These are phyloP conservation scores for Xestia rhomboidea DNA, from an alignment of 2,888 invertebrate genomes.

Conservation along the genomic window DNA sequence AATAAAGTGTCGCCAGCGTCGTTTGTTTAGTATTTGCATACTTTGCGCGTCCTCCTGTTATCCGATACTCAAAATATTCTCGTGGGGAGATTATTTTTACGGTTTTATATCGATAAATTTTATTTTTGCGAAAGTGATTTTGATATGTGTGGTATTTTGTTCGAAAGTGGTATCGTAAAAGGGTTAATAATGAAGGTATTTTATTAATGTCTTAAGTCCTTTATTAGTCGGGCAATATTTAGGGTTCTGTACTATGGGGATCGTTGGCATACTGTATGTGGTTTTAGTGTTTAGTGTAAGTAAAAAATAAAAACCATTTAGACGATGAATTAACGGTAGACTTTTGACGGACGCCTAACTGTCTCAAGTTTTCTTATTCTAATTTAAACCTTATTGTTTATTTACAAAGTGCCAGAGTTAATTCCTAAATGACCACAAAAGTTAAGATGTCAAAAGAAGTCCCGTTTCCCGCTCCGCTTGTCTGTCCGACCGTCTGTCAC, in stretches of 20 bases:
- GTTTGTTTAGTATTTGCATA: conserved; percentile 74
- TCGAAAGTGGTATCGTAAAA: conserved; percentile 46
- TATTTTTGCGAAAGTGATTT: conserved; percentile 59
- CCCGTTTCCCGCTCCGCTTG: not conserved
- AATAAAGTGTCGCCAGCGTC: conserved; percentile 73
- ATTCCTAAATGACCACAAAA: not conserved
- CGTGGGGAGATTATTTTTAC: conserved; percentile 53
- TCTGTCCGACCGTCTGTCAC: not conserved
- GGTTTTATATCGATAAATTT: conserved; percentile 54
- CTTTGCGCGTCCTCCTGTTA: conserved; percentile 62
- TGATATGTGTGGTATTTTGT: conserved; percentile 58
- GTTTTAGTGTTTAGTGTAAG: not conserved
- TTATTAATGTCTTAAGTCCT: conserved; percentile 50
- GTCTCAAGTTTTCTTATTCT: not conserved
- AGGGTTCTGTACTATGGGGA: not conserved
- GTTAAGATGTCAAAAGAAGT: not conserved
- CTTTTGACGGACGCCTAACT: not conserved
- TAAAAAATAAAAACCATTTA: not conserved
- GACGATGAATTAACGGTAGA: not conserved
- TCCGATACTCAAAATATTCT: conserved; percentile 68
- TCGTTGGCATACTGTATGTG: not conserved
- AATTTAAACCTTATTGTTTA: not conserved
- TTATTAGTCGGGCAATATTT: conserved; percentile 20
- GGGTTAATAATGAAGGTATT: conserved; percentile 25
- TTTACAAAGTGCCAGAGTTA: not conserved